phyloP scores from a whole-genome alignment of 2,113 vertebrate genomes.

The Vimba vimba region DNA sequence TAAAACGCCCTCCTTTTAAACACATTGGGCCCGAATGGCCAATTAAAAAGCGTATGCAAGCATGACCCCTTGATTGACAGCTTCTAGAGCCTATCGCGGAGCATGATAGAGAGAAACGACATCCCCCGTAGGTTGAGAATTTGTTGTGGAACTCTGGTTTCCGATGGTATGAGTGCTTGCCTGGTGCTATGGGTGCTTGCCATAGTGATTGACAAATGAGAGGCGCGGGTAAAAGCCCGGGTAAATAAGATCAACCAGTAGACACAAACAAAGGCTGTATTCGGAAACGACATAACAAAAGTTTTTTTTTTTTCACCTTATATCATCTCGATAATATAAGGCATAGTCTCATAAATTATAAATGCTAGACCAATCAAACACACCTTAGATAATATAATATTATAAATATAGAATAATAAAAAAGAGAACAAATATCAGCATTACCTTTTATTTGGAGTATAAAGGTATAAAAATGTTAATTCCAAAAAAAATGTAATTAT shows the following conservation, averaged over 20 bases:
- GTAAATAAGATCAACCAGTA: neutral
- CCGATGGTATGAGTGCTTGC: no score
- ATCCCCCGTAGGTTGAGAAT: neutral
- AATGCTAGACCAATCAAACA: neutral
- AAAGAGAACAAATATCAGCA: neutral
- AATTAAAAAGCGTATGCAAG: constrained; percentile 45
- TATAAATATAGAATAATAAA: neutral
- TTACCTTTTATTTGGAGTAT: neutral
- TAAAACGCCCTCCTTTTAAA: constrained; percentile 13
- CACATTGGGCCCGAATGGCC: constrained; percentile 39
- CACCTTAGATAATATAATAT: neutral
- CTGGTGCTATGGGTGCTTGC: neutral
- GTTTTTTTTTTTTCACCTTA: neutral
- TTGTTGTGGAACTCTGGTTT: constrained; percentile 1
- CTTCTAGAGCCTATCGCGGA: constrained; percentile 53
- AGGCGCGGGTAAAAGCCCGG: constrained; percentile 40
- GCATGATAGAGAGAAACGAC: neutral
- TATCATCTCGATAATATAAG: neutral
- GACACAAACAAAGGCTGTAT: neutral
- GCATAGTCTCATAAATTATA: neutral
- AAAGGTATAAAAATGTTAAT: neutral
- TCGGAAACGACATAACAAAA: neutral
- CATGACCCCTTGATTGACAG: constrained; percentile 41
- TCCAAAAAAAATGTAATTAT: neutral
- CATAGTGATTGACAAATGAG: constrained; percentile 23